Percentiles rank a stretch among this genome's conserved stretches.
phyloP scores from a whole-genome alignment of 64 coral and sea anemone genomes.

The Pocillopora damicornis region DNA sequence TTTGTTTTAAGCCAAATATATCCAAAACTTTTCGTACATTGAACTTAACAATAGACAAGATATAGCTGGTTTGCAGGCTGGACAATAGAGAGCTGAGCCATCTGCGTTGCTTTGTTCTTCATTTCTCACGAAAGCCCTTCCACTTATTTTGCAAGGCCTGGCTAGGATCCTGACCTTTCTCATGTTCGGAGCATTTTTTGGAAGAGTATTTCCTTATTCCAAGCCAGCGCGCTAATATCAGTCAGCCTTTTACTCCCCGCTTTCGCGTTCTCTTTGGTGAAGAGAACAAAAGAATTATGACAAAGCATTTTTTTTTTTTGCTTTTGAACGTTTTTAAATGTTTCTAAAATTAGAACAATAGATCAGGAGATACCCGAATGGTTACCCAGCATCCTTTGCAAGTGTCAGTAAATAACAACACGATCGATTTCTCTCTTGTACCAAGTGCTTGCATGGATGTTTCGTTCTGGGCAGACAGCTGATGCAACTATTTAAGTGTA shows the following conservation, averaged over 20 bases:
- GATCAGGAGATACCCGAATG: not conserved
- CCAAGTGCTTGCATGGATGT: not conserved
- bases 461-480: not conserved
- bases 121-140: no score
- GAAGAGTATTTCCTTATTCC: not conserved
- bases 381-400: not conserved
- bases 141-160: no score
- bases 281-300: not conserved
- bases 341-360: not conserved
- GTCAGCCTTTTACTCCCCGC: no score
- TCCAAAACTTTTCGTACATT: no score
- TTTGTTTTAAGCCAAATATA: no score
- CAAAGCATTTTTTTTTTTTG: not conserved
- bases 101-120: no score
- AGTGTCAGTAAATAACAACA: slow-evolving; percentile 17
- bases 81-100: no score
- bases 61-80: no score
- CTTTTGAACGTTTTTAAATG: not conserved
- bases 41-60: no score
- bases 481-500: not conserved
- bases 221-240: not conserved
- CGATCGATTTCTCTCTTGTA: not conserved
- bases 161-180: not conserved
- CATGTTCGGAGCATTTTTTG: not conserved
- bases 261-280: not conserved